These are phyloP conservation scores for Marisa cornuarietis DNA, from an alignment of 1,140 invertebrate species.

Conservation along the genomic window DNA sequence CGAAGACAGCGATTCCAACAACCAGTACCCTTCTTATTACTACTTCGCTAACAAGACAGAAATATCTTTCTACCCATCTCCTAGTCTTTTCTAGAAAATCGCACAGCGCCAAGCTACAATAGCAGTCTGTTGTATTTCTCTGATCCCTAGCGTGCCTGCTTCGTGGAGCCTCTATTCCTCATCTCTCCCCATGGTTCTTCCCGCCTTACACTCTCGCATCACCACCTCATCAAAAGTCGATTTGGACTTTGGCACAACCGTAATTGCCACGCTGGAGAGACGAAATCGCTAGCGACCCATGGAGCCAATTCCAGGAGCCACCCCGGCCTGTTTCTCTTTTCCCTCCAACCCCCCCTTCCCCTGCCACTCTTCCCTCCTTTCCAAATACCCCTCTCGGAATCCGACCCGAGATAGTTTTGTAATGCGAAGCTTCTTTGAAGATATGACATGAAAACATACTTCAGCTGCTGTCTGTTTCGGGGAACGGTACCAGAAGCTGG, in stretches of 20 bases:
- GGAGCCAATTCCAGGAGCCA: background rate
- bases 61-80: too few species aligned
- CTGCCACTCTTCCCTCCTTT: too few species aligned
- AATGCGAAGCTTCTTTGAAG: slow-evolving; percentile 15
- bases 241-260: slow-evolving; percentile 8
- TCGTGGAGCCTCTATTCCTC: background rate
- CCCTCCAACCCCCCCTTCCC: too few species aligned
- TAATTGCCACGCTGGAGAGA: slow-evolving; percentile 9
- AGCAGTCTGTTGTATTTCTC: background rate
- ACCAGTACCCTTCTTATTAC: too few species aligned
- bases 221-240: background rate
- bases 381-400: background rate
- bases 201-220: background rate
- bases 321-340: too few species aligned
- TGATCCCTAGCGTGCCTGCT: background rate
- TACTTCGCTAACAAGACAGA: too few species aligned
- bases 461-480: background rate
- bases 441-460: slow-evolving; percentile 21
- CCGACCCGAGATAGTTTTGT: slow-evolving; percentile 13
- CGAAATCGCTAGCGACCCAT: slow-evolving; percentile 3
- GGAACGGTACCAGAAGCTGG: background rate
- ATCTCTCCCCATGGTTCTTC: background rate
- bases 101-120: too few species aligned
- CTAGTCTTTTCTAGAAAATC: too few species aligned
- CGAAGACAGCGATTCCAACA: too few species aligned